Base-by-base conservation (phyloP, 2,797 vertebrate species). In the Numenius phaeopus region DNA sequence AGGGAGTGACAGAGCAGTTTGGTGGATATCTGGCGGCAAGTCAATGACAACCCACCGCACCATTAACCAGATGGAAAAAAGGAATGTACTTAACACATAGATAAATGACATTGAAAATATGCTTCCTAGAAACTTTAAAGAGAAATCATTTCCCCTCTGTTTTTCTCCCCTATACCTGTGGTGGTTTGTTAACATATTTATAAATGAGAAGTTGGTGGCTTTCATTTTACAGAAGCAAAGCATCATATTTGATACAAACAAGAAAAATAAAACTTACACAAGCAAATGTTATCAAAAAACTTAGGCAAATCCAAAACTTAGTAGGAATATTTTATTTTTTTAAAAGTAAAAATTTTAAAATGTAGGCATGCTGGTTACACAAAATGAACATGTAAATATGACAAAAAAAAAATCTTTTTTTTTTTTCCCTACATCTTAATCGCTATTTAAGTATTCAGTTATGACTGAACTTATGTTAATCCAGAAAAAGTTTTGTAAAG, bases 341-440 rank as follows among this genome's bases (percentile, higher is more conserved):
- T 88, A 5, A 6, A 76, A 49, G 9, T 24, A 66, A 30, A 64
- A 89, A 42, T 18, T 77, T 88, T 24, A 70, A 77, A 79, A 72
- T 21, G 6, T 18, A 58, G 55, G 21, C 3, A 32, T 57, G 18
- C 1, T 6, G 0, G 13, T 83, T 70, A 27, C 13, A 57, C 2
- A 57, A 94, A 90, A n/a, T 23, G 3, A 73, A 5, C 0, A 7
- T 29, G 32, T 20, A 86, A 70, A 46, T 54, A 23, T 2, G 5
- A 9, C 6, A 79, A 82, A 89, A 13, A 2, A 46, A 73, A 69
- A 27, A 42, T 2, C 2, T n/a, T n/a, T 54, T 34, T 8, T 39
- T 52, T 58, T 64, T 58, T 64, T 57, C 58, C 9, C 20, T 87
- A 4, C 6, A 46, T 50, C 4, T 2, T 67, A 54, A 61, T 71